A percentile compares a stretch with the other conserved stretches of the same genome.
These are phyloP conservation scores for Otus scops DNA, from an alignment of 2,797 vertebrate species.

Conservation along the genomic window DNA sequence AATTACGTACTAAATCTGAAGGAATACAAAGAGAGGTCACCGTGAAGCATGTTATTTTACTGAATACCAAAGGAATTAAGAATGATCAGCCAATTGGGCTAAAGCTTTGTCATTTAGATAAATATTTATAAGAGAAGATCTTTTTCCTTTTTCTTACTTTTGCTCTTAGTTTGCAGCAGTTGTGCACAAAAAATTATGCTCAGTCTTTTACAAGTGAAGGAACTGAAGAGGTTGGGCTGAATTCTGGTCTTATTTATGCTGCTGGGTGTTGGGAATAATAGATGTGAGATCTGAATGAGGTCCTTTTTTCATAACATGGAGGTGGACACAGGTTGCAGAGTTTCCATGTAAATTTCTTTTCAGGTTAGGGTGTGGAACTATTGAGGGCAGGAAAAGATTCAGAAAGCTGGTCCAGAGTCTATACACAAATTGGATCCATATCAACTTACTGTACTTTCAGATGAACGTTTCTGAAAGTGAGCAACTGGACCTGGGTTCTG, in stretches of 20 bases:
- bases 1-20: slow-evolving; percentile 56
- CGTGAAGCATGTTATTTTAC: slow-evolving; percentile 8
- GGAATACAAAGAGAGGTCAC: slow-evolving; percentile 48
- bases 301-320: neutral
- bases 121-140: slow-evolving; percentile 30
- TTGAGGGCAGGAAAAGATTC: neutral
- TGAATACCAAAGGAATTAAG: slow-evolving; percentile 39
- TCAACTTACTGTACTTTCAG: neutral
- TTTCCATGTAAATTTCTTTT: neutral
- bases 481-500: neutral
- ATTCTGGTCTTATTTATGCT: neutral
- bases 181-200: neutral
- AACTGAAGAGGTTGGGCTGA: neutral
- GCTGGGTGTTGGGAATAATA: neutral
- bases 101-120: slow-evolving; percentile 44
- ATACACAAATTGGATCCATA: neutral
- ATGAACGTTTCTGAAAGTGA: neutral
- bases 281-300: neutral
- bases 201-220: neutral
- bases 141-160: slow-evolving; percentile 17
- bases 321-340: neutral
- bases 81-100: neutral
- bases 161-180: neutral
- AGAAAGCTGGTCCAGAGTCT: neutral
- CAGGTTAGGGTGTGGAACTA: neutral